phyloP scores from a whole-genome alignment of 1,140 invertebrate genomes.

The Wiebesia pumilae region DNA sequence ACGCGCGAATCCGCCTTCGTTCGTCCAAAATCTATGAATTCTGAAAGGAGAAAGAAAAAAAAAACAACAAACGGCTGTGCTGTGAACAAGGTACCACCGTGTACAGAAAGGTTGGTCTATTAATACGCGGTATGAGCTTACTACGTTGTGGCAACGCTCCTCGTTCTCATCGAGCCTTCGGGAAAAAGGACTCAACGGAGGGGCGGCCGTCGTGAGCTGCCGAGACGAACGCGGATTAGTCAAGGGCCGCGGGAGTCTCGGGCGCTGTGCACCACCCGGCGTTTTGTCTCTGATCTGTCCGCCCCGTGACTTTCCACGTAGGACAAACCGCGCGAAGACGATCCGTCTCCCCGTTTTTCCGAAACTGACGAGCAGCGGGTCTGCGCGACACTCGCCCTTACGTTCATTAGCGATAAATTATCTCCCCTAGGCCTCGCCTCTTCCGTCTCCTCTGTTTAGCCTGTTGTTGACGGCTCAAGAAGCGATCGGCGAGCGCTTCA shows the following conservation, averaged over 20 bases:
- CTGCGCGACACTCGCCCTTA: not conserved
- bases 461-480: not conserved
- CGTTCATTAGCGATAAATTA: constrained; percentile 50
- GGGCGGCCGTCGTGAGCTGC: constrained; percentile 33
- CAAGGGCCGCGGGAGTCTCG: constrained; percentile 36
- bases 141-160: not conserved
- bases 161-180: not conserved
- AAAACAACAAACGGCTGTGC: not conserved
- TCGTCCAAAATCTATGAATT: not conserved
- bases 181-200: not conserved
- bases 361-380: not conserved
- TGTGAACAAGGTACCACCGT: not conserved
- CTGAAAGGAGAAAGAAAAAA: not conserved
- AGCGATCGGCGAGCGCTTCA: not conserved
- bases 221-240: constrained; percentile 47
- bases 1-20: not conserved
- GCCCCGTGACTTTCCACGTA: constrained; percentile 35
- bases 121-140: not conserved
- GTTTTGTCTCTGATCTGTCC: constrained; percentile 39
- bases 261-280: constrained; percentile 19
- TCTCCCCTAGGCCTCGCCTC: not conserved
- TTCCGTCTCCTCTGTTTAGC: not conserved
- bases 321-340: not conserved
- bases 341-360: not conserved
- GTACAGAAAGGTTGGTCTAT: not conserved